phyloP scores from a whole-genome alignment of 2,888 invertebrate species.

The Sturmia bella region DNA sequence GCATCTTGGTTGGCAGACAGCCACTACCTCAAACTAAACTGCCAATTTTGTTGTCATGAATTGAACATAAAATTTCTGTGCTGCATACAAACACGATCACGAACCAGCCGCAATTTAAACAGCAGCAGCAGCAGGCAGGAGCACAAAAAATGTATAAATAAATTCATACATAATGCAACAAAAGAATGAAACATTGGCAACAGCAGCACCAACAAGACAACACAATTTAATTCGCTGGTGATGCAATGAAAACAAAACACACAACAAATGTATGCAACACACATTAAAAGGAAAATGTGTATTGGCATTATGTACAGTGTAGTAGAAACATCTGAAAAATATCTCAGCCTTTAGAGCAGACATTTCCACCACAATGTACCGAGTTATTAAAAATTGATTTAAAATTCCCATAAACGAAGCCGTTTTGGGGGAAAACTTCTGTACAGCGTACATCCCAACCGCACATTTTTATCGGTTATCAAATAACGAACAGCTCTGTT shows the following conservation, averaged over 20 bases:
- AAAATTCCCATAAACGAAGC: too few relatives aligned
- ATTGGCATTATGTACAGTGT: too few relatives aligned
- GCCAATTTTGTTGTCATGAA: slow-evolving; percentile 70
- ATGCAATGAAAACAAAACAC: background rate
- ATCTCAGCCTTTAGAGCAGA: too few relatives aligned
- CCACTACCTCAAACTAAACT: slow-evolving; percentile 67
- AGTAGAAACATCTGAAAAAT: too few relatives aligned
- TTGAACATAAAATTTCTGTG: slow-evolving; percentile 67
- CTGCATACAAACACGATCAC: slow-evolving; percentile 61
- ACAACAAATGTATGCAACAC: too few relatives aligned
- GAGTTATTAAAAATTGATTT: too few relatives aligned
- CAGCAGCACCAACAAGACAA: slow-evolving; percentile 36
- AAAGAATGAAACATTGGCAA: slow-evolving; percentile 38
- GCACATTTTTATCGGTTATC: too few relatives aligned
- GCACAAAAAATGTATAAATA: slow-evolving; percentile 15
- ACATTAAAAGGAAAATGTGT: too few relatives aligned
- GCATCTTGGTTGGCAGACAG: slow-evolving; percentile 44
- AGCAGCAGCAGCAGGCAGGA: slow-evolving; percentile 33
- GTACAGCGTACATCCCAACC: too few relatives aligned
- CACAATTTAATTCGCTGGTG: background rate
- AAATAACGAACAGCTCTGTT: too few relatives aligned
- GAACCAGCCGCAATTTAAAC: slow-evolving; percentile 44
- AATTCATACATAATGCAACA: slow-evolving; percentile 68
- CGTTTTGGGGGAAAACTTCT: too few relatives aligned
- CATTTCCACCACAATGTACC: too few relatives aligned